Evolutionary conservation across 2,888 invertebrate genomes (phyloP).

Genomic region (Volucella zonaria): DNA sequence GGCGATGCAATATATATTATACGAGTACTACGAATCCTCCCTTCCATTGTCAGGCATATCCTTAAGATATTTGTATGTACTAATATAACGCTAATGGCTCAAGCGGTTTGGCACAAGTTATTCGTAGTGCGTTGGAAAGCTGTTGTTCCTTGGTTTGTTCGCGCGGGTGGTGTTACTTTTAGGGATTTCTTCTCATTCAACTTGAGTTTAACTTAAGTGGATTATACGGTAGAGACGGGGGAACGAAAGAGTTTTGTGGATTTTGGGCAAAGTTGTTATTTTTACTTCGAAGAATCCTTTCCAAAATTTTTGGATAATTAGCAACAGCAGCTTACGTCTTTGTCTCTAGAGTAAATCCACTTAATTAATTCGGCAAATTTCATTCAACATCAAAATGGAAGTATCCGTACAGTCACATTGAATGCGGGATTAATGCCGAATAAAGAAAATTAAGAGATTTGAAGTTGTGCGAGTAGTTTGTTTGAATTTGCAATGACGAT

Average conservation of each 20-base stretch:
- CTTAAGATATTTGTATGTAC: constrained; percentile 20
- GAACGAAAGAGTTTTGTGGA: constrained; percentile 5
- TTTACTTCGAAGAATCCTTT: constrained; percentile 30
- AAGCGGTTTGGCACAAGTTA: constrained; percentile 10
- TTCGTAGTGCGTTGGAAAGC: constrained; percentile 6
- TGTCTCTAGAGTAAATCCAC: constrained; percentile 34
- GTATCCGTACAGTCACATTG: neutral
- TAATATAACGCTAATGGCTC: no score
- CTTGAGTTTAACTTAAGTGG: constrained; percentile 54
- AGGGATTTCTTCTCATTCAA: constrained; percentile 36
- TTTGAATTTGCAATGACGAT: no score
- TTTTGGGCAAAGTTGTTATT: neutral
- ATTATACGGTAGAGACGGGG: constrained; percentile 21
- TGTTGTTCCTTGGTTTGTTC: constrained; percentile 16
- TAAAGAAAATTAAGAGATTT: neutral
- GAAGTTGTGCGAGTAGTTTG: neutral
- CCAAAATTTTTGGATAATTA: constrained; percentile 52
- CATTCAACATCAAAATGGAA: constrained; percentile 15
- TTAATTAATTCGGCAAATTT: constrained; percentile 54
- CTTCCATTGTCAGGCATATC: constrained; percentile 19
- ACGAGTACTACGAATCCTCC: neutral
- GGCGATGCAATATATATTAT: constrained; percentile 10
- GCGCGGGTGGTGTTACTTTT: constrained; percentile 20
- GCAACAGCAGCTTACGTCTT: constrained; percentile 52
- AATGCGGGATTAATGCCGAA: neutral